Evolutionary conservation across 2,797 vertebrate genomes (phyloP), one percentile per base, ranked within the genome.

Genomic region (Intellagama lesueurii): DNA sequence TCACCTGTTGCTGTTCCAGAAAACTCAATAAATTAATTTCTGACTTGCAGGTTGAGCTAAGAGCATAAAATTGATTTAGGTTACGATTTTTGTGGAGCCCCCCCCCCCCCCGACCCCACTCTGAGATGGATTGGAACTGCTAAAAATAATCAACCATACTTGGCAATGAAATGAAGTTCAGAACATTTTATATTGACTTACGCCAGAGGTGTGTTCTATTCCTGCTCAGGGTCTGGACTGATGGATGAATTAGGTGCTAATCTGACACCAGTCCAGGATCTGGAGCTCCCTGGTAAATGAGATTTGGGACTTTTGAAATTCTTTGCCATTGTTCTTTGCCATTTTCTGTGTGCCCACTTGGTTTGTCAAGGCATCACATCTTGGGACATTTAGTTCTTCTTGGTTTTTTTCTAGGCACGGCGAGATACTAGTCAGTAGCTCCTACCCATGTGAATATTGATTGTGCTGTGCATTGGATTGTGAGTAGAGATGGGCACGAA

Each of bases 1-100:
- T 96, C 88, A 95, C 90, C 91, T 87, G 84, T 94, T 87, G 68
- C 86, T 92, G 35, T 92, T 93, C 92, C 83, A 87, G 93, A 96
- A 95, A 93, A 32, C 89, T 81, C 70, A 70, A 44, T 91, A 91
- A 75, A 72, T 81, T 92, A 87, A 91, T 91, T 94, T 89, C 78
- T 92, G 91, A 95, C 86, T 85, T 92, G 69, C 60, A 87, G 64
- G 70, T 76, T 92, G 86, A 90, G 72, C 82, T 30, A 92, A 89
- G 86, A 84, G 4, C 47, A 16, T 81, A 40, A 81, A 92, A 86
- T 90, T 81, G 66, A 7, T 91, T 91, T 0, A 72, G 89, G 68
- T 9, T 68, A 22, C 16, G 22, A 12, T 79, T 83, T 84, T 89
- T 80, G 64, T 40, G 24, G 44, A 5, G 70, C n/a, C 7, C 12